Evolutionary conservation across 2,888 invertebrate genomes (phyloP).

Genomic region (Epinotia bilunana): DNA sequence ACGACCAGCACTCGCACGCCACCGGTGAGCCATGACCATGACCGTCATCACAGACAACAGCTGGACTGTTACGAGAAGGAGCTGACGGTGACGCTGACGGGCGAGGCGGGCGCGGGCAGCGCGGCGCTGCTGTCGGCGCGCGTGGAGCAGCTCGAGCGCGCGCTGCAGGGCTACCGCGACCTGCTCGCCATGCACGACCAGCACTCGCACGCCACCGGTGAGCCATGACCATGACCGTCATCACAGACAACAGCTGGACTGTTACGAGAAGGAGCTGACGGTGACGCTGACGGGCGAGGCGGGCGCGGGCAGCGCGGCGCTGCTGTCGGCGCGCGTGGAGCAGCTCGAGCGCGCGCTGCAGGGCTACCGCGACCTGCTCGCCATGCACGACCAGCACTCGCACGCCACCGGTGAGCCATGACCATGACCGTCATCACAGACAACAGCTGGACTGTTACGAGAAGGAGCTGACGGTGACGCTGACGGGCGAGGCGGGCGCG

Average conservation of each 20-base stretch:
- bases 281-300: constrained; percentile 34
- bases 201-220: constrained; percentile 65
- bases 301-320: not conserved
- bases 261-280: too few relatives aligned
- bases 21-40: too few relatives aligned
- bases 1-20: too few relatives aligned
- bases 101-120: not conserved
- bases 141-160: constrained; percentile 84
- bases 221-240: too few relatives aligned
- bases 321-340: not conserved
- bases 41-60: too few relatives aligned
- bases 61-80: too few relatives aligned
- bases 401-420: too few relatives aligned
- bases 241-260: too few relatives aligned
- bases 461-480: too few relatives aligned
- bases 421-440: too few relatives aligned
- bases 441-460: too few relatives aligned
- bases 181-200: constrained; percentile 48
- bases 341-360: constrained; percentile 77
- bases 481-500: not conserved
- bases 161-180: constrained; percentile 71
- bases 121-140: not conserved
- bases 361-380: constrained; percentile 86
- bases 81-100: too few relatives aligned
- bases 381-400: constrained; percentile 57